A percentile compares a stretch with the other conserved stretches of the same genome.
These are phyloP conservation scores for Archivesica marissinica DNA, from an alignment of 1,140 invertebrate genomes.

Conservation along the genomic window DNA sequence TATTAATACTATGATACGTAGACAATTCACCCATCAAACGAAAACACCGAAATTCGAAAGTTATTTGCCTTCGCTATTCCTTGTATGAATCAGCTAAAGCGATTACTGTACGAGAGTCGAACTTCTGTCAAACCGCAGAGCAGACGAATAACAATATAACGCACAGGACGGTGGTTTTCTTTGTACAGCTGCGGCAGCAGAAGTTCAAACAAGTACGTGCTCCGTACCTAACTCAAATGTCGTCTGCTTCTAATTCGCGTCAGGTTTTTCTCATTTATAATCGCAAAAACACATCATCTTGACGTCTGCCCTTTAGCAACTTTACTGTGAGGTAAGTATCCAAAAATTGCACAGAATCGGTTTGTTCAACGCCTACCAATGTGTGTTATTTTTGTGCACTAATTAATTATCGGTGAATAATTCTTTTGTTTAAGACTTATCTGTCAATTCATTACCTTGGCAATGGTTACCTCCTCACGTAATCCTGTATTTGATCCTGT, in stretches of 20 bases:
- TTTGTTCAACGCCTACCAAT: neutral
- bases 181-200: neutral
- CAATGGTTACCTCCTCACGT: no score
- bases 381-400: no score
- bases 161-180: neutral
- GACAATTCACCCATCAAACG: no score
- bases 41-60: neutral
- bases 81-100: neutral
- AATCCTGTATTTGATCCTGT: no score
- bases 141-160: conserved; percentile 1
- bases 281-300: neutral
- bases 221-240: neutral
- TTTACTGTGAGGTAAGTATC: neutral
- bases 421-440: no score
- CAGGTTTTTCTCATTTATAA: conserved; percentile 6
- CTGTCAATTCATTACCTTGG: no score
- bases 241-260: neutral
- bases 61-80: neutral
- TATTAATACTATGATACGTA: no score
- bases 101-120: neutral
- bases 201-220: neutral
- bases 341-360: no score
- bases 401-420: no score
- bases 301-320: neutral
- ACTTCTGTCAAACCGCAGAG: neutral